phyloP scores from a whole-genome alignment of 1,140 invertebrate genomes.

The Hyphantria cunea region DNA sequence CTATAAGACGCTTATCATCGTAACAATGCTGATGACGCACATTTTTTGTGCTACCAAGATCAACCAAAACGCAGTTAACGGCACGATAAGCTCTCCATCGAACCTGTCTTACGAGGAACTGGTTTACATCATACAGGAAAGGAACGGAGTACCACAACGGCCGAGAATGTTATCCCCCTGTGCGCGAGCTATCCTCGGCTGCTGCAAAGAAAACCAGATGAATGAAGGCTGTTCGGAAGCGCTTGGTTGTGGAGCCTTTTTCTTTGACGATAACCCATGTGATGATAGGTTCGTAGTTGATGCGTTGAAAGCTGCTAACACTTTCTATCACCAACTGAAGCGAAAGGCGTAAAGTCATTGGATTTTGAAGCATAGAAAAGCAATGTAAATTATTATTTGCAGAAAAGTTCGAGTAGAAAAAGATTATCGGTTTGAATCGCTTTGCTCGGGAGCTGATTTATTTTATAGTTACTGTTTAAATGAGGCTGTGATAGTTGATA shows the following conservation, averaged over 20 bases:
- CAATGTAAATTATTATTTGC: neutral
- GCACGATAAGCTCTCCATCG: slow-evolving; percentile 32
- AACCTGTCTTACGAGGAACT: slow-evolving; percentile 60
- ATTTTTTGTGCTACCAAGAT: slow-evolving; percentile 40
- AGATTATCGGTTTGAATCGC: too few species aligned
- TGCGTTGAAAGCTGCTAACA: slow-evolving; percentile 58
- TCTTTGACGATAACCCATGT: slow-evolving; percentile 73
- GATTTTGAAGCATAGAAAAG: neutral
- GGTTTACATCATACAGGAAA: slow-evolving; percentile 50
- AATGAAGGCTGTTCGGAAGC: slow-evolving; percentile 61
- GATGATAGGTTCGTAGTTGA: slow-evolving; percentile 61
- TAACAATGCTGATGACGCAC: slow-evolving; percentile 32
- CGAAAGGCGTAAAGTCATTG: neutral
- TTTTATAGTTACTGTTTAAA: neutral
- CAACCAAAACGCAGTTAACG: slow-evolving; percentile 8
- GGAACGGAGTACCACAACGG: slow-evolving; percentile 38
- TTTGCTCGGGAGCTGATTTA: neutral
- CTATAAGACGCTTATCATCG: slow-evolving; percentile 31
- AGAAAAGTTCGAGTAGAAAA: neutral
- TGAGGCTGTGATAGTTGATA: slow-evolving; percentile 1
- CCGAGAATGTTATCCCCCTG: slow-evolving; percentile 60
- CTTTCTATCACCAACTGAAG: slow-evolving; percentile 64
- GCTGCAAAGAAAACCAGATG: slow-evolving; percentile 56
- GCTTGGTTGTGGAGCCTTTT: slow-evolving; percentile 61
- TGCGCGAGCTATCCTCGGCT: slow-evolving; percentile 65